phyloP scores from a whole-genome alignment of 1,140 invertebrate species.

The Aphis craccivora region DNA sequence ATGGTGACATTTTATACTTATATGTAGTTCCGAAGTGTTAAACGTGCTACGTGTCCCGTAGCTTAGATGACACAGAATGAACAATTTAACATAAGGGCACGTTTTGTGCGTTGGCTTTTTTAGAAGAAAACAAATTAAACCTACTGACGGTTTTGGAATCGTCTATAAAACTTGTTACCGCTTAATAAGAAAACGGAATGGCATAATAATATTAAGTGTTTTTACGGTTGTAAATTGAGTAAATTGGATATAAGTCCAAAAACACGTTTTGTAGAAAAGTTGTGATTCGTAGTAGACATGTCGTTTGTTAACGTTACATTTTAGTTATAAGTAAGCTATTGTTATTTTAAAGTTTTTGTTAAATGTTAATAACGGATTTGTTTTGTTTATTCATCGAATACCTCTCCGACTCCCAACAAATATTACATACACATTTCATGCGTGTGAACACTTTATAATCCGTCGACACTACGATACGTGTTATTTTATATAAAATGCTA shows the following conservation, averaged over 20 bases:
- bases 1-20: background rate
- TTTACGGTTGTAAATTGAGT: background rate
- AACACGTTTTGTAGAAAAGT: background rate
- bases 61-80: background rate
- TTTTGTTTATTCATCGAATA: background rate
- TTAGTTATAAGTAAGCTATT: background rate
- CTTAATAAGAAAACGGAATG: background rate
- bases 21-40: background rate
- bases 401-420: background rate
- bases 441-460: background rate
- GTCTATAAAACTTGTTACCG: background rate
- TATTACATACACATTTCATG: background rate
- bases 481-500: background rate
- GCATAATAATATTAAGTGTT: background rate
- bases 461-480: background rate
- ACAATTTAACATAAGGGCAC: background rate
- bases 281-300: background rate
- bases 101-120: background rate
- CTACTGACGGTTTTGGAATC: background rate
- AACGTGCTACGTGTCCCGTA: background rate
- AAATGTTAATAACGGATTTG: background rate
- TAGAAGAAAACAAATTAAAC: background rate
- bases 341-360: background rate
- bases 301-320: background rate
- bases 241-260: background rate